These are phyloP conservation scores for Melitaea athalia DNA, from an alignment of 2,888 invertebrate species.

Conservation along the genomic window DNA sequence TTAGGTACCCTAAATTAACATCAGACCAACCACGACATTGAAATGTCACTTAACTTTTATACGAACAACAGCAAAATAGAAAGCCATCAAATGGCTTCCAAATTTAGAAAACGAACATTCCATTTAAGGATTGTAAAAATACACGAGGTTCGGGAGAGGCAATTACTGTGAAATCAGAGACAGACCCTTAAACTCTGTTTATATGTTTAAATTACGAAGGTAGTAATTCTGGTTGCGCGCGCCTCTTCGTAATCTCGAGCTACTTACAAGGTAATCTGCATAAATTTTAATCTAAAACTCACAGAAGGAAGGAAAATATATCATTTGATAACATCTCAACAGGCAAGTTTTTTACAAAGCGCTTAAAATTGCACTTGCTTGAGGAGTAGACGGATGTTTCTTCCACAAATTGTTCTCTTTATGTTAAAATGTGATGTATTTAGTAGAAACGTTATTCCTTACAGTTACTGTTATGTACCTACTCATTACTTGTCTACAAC, in stretches of 20 bases:
- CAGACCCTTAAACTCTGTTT: background rate
- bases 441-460: no score
- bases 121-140: no score
- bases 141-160: no score
- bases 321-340: constrained; percentile 23
- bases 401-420: background rate
- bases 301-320: constrained; percentile 25
- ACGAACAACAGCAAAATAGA: no score
- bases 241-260: background rate
- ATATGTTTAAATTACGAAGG: background rate
- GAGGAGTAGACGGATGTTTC: background rate
- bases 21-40: no score
- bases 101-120: no score
- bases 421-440: no score
- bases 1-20: no score
- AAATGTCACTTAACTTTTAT: no score
- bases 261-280: constrained; percentile 27
- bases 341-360: background rate
- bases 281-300: constrained; percentile 29
- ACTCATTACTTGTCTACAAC: no score
- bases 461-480: no score
- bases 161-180: background rate
- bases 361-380: background rate
- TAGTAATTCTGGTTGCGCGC: background rate
- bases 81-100: no score